Evolutionary conservation across 1,140 invertebrate species (phyloP).

Genomic region (Contarinia nasturtii): DNA sequence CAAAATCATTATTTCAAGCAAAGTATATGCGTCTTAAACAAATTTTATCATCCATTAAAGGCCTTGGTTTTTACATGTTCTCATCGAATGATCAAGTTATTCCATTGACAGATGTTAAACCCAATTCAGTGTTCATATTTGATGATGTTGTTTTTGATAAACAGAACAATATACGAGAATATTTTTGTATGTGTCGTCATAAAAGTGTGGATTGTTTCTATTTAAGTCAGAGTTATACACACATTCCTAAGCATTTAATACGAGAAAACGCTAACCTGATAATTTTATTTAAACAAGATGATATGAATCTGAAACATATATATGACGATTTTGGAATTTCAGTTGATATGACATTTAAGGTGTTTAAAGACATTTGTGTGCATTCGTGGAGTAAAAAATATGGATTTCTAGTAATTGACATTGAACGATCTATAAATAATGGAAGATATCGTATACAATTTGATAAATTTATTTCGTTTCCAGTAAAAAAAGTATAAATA

Average conservation of each 20-base stretch:
- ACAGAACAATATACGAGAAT: slow-evolving; percentile 17
- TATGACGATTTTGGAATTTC: slow-evolving; percentile 22
- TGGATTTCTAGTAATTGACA: slow-evolving; percentile 16
- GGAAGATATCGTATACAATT: slow-evolving; percentile 16
- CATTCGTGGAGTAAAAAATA: slow-evolving; percentile 14
- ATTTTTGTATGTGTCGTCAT: slow-evolving; percentile 22
- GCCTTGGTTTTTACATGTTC: slow-evolving; percentile 12
- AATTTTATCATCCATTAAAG: slow-evolving; percentile 11
- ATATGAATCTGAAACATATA: slow-evolving; percentile 23
- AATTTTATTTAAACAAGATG: slow-evolving; percentile 24
- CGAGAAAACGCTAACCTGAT: slow-evolving; percentile 24
- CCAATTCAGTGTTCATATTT: slow-evolving; percentile 21
- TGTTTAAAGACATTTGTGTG: slow-evolving; percentile 16
- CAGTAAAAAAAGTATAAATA: too few species aligned
- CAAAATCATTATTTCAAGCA: slow-evolving; percentile 20
- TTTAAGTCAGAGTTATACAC: slow-evolving; percentile 20
- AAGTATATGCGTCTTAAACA: slow-evolving; percentile 16
- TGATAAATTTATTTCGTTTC: slow-evolving; percentile 6
- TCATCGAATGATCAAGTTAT: slow-evolving; percentile 14
- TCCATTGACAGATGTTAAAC: slow-evolving; percentile 7
- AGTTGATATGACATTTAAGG: slow-evolving; percentile 17
- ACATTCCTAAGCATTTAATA: slow-evolving; percentile 23
- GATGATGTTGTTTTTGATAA: slow-evolving; percentile 22
- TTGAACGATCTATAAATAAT: slow-evolving; percentile 11
- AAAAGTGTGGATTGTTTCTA: slow-evolving; percentile 17